A percentile compares a stretch with the other conserved stretches of the same genome.
phyloP scores from a whole-genome alignment of 2,797 vertebrate genomes.

The Psittacula derbiana region DNA sequence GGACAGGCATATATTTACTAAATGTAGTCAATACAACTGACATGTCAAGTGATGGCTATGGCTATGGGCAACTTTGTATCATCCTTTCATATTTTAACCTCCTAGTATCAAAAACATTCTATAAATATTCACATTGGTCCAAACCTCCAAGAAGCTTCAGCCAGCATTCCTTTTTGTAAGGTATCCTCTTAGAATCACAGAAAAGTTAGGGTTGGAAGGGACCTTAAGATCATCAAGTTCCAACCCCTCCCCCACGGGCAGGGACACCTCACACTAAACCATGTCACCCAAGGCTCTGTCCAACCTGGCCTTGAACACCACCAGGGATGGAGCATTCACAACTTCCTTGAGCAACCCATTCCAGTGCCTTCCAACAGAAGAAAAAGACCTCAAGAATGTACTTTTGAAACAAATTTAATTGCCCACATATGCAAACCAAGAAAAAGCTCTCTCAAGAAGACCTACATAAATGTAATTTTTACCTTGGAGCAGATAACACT shows the following conservation, averaged over 20 bases:
- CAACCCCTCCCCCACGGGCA: background rate
- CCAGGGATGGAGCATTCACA: background rate
- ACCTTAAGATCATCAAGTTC: background rate
- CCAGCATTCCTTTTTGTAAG: background rate
- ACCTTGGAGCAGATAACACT: background rate
- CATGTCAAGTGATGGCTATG: background rate
- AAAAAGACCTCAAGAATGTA: background rate
- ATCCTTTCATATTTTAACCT: background rate
- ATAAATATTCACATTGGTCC: background rate
- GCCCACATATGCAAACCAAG: background rate
- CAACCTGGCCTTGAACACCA: background rate
- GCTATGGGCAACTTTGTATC: background rate
- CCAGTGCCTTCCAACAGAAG: background rate
- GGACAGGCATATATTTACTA: background rate
- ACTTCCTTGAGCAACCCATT: background rate
- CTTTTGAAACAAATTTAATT: background rate
- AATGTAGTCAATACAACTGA: background rate
- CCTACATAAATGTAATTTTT: background rate
- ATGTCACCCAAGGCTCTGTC: background rate
- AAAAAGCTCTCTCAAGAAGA: background rate
- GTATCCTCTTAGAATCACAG: background rate
- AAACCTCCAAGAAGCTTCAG: background rate
- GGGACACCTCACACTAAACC: background rate
- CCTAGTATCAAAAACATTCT: background rate
- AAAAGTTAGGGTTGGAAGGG: background rate